A percentile compares a stretch with the other conserved stretches of the same genome.
phyloP scores from a whole-genome alignment of 30 jellyfish, hydroid and myxozoan genomes.

The Haliclystus octoradiatus region DNA sequence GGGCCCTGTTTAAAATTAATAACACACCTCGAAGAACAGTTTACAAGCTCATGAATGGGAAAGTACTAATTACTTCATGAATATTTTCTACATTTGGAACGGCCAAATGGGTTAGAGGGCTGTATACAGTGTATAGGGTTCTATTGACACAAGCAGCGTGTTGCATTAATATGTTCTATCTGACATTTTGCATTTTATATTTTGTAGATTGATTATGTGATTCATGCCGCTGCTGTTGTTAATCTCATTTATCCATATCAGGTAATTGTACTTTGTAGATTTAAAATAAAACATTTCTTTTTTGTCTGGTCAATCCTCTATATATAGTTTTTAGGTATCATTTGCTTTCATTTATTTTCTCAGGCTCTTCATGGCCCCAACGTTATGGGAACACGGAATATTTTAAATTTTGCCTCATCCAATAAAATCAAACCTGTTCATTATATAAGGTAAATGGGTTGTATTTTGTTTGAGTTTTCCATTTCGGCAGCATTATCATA shows the following conservation, averaged over 20 bases:
- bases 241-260: conserved; percentile 76
- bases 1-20: too few species aligned
- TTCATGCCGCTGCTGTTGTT: conserved; percentile 97
- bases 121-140: too few species aligned
- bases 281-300: not conserved
- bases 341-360: not conserved
- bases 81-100: too few species aligned
- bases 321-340: not conserved
- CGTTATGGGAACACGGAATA: conserved; percentile 81
- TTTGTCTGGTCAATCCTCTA: not conserved
- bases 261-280: conserved; percentile 19
- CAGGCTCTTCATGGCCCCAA: conserved; percentile 90
- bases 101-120: too few species aligned
- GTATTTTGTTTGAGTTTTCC: too few species aligned
- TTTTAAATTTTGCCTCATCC: conserved; percentile 70
- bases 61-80: too few species aligned
- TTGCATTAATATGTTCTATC: too few species aligned
- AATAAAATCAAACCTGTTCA: conserved; percentile 80
- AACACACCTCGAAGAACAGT: too few species aligned
- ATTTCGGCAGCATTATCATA: too few species aligned
- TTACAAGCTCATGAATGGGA: too few species aligned
- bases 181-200: not conserved
- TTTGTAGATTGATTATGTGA: conserved; percentile 69
- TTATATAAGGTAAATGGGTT: conserved; percentile 67
- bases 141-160: too few species aligned